phyloP scores from a whole-genome alignment of 2,888 invertebrate species.

The Andrena flavipes region DNA sequence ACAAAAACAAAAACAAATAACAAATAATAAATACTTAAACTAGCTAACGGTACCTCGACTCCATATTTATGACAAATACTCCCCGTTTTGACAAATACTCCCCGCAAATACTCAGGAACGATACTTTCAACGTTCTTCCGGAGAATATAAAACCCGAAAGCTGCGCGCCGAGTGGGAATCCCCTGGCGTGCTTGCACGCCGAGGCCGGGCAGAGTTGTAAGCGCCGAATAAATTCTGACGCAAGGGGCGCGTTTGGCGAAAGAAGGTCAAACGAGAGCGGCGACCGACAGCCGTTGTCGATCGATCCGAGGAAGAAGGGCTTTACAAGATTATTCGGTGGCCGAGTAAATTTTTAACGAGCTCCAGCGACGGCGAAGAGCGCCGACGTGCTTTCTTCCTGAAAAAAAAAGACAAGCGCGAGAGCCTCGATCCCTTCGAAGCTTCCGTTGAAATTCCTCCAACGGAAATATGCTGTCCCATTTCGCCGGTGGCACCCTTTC shows the following conservation, averaged over 20 bases:
- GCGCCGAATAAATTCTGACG: not conserved
- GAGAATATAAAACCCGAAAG: too few species aligned
- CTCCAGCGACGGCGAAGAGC: not conserved
- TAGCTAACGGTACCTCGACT: too few species aligned
- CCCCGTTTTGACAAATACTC: too few species aligned
- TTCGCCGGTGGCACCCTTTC: conserved; percentile 30
- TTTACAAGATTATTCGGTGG: conserved; percentile 14
- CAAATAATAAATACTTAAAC: too few species aligned
- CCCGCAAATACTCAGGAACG: too few species aligned
- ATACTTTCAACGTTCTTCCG: too few species aligned
- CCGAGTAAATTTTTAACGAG: conserved; percentile 14
- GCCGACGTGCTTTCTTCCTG: not conserved
- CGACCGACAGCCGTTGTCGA: conserved; percentile 19
- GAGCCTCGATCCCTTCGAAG: not conserved
- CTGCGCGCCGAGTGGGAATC: too few species aligned
- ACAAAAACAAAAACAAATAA: too few species aligned
- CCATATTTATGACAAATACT: too few species aligned
- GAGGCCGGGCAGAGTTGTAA: not conserved
- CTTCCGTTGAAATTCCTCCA: conserved; percentile 2
- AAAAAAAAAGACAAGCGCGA: not conserved
- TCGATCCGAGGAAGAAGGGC: conserved; percentile 6
- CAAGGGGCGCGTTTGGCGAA: not conserved
- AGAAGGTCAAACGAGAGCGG: conserved; percentile 10
- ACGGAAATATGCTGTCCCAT: conserved; percentile 44
- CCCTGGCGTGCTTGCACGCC: too few species aligned